These are phyloP conservation scores for Melolontha melolontha DNA, from an alignment of 2,888 invertebrate genomes.

Conservation along the genomic window DNA sequence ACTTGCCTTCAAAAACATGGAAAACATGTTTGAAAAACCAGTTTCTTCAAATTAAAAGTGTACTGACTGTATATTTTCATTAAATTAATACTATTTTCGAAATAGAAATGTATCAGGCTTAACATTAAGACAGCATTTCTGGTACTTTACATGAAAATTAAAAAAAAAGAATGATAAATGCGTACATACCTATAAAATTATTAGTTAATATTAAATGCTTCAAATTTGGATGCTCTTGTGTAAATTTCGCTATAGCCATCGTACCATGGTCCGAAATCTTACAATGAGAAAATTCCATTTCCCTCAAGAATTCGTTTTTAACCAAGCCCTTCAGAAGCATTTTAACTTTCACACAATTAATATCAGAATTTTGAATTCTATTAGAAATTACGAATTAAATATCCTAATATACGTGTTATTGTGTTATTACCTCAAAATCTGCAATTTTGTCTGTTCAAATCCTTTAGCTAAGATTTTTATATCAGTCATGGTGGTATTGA, in stretches of 20 bases:
- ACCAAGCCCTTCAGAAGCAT: constrained; percentile 55
- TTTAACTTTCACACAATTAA: constrained; percentile 57
- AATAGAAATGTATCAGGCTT: too few relatives aligned
- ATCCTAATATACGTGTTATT: not conserved
- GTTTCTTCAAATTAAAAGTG: too few relatives aligned
- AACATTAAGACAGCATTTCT: too few relatives aligned
- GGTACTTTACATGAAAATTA: too few relatives aligned
- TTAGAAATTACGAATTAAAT: too few relatives aligned
- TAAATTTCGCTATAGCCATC: constrained; percentile 56
- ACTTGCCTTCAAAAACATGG: too few relatives aligned
- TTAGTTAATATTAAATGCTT: constrained; percentile 55
- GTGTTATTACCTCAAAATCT: constrained; percentile 54
- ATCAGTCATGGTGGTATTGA: constrained; percentile 56
- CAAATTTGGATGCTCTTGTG: constrained; percentile 51
- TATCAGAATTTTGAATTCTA: constrained; percentile 59
- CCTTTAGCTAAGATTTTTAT: constrained; percentile 57
- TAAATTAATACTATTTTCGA: too few relatives aligned
- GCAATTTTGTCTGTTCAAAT: constrained; percentile 56
- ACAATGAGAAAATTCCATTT: constrained; percentile 61
- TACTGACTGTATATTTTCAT: too few relatives aligned
- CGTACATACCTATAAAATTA: constrained; percentile 57
- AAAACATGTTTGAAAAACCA: too few relatives aligned
- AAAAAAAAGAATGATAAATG: too few relatives aligned
- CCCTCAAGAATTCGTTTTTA: constrained; percentile 54
- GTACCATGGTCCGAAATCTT: constrained; percentile 58